Evolutionary conservation across 2,797 vertebrate genomes (phyloP).

Genomic region (Scolopax rusticola): DNA sequence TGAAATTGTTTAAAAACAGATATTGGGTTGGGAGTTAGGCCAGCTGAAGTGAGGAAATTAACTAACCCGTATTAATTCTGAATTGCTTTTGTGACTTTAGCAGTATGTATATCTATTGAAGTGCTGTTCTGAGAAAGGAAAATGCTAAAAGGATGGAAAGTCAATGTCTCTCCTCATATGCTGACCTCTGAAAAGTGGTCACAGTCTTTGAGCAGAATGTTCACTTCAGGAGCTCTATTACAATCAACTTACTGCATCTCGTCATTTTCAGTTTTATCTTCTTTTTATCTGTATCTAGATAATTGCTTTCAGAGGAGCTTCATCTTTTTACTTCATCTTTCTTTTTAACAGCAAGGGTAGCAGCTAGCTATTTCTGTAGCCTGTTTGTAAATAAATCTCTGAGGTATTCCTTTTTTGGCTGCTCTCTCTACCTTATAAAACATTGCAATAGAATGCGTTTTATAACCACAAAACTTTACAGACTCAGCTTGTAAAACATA

Average conservation of each 20-base stretch:
- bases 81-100: background rate
- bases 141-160: background rate
- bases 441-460: background rate
- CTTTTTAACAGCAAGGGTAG: background rate
- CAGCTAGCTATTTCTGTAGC: background rate
- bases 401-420: background rate
- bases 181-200: background rate
- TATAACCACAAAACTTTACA: background rate
- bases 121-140: background rate
- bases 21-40: background rate
- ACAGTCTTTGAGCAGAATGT: background rate
- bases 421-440: background rate
- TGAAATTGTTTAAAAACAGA: background rate
- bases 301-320: background rate
- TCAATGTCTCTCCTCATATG: background rate
- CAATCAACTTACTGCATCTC: background rate
- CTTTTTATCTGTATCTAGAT: background rate
- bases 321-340: constrained; percentile 15
- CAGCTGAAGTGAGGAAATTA: background rate
- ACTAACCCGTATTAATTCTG: background rate
- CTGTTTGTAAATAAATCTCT: constrained; percentile 28
- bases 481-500: background rate
- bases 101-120: background rate
- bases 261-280: background rate
- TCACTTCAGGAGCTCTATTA: background rate